Conservation (phyloP, 1,140 invertebrate genomes). For the Anadara kagoshimensis region DNA sequence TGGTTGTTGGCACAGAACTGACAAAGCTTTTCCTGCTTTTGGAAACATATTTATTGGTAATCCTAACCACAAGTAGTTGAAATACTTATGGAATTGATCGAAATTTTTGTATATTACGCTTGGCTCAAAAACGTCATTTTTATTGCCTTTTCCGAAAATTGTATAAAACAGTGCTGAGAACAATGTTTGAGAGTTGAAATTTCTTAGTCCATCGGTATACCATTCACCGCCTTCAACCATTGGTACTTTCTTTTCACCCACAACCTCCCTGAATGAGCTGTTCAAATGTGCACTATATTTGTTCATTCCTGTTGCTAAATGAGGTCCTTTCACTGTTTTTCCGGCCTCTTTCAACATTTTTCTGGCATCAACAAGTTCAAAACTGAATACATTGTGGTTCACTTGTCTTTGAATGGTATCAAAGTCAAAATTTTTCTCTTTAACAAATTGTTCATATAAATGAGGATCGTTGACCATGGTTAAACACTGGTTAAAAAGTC, state of each 20-base stretch:
- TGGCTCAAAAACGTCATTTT: constrained; percentile 57
- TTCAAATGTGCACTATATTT: constrained; percentile 65
- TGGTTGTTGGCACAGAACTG: constrained; percentile 63
- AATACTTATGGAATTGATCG: constrained; percentile 72
- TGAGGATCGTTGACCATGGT: constrained; percentile 71
- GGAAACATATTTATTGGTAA: constrained; percentile 69
- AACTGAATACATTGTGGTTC: constrained; percentile 72
- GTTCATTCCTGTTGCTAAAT: constrained; percentile 58
- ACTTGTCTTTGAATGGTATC: constrained; percentile 73
- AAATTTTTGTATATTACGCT: constrained; percentile 66
- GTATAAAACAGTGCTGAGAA: constrained; percentile 72
- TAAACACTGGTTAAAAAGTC: constrained; percentile 69
- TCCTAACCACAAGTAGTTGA: constrained; percentile 73
- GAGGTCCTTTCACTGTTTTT: constrained; percentile 68
- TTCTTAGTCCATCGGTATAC: constrained; percentile 60
- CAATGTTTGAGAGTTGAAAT: constrained; percentile 66
- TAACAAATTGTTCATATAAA: constrained; percentile 65
- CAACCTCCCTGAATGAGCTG: constrained; percentile 45
- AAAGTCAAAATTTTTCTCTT: constrained; percentile 72
- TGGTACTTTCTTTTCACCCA: constrained; percentile 2
- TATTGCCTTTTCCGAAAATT: constrained; percentile 67
- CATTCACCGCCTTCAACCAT: constrained; percentile 34
- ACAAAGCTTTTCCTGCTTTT: constrained; percentile 62
- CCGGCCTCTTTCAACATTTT: constrained; percentile 72
- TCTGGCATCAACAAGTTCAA: constrained; percentile 63